These are phyloP conservation scores for Venustaconcha ellipsiformis DNA, from an alignment of 1,140 invertebrate species.

Conservation along the genomic window DNA sequence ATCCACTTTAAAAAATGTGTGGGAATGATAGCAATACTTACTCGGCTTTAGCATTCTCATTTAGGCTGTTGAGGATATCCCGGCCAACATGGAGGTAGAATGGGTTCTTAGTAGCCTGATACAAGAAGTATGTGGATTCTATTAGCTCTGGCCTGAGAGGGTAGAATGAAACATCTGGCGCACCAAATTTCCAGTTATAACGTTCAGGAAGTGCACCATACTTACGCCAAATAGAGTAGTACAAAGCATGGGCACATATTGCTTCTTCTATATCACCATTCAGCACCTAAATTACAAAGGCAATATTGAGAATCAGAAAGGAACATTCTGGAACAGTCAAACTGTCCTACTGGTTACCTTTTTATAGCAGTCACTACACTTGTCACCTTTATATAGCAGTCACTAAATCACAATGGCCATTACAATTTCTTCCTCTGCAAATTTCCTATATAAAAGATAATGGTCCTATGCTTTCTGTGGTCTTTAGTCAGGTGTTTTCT, in stretches of 20 bases:
- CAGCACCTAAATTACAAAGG: conserved; percentile 70
- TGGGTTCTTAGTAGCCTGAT: conserved; percentile 79
- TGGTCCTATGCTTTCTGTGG: too few species aligned
- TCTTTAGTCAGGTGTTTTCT: too few species aligned
- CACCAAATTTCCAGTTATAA: conserved; percentile 77
- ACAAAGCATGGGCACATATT: conserved; percentile 79
- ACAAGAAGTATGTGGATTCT: conserved; percentile 80
- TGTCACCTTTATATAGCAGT: too few species aligned
- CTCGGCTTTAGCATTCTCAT: conserved; percentile 73
- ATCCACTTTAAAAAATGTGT: conserved; percentile 4
- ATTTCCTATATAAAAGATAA: too few species aligned
- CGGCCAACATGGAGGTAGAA: conserved; percentile 80
- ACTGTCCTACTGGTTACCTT: too few species aligned
- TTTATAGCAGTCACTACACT: too few species aligned
- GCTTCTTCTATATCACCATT: conserved; percentile 81
- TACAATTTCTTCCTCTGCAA: too few species aligned
- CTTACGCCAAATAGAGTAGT: conserved; percentile 77
- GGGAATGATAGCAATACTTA: conserved; percentile 45
- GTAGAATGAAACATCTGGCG: conserved; percentile 78
- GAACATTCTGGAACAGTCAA: too few species aligned
- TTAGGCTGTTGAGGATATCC: conserved; percentile 76
- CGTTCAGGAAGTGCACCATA: conserved; percentile 78
- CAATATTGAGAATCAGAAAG: not conserved
- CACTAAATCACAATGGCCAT: too few species aligned
- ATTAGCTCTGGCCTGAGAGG: conserved; percentile 78